Base-by-base conservation (phyloP, 2,888 invertebrate species). In the Lepeophtheirus nordmannii region DNA sequence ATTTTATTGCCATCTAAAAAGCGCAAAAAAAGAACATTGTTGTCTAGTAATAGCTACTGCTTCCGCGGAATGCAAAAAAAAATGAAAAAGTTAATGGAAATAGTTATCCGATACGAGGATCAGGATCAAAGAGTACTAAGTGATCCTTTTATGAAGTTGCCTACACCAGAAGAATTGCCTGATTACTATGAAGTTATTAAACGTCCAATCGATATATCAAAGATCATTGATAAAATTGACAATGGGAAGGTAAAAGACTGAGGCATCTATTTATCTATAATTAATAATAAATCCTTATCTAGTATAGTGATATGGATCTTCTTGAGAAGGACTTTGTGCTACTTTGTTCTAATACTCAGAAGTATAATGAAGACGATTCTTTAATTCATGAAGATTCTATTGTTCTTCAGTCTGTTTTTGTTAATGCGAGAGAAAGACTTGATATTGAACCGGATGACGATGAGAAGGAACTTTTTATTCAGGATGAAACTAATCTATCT, bases 121-220 rank as follows among this genome's bases (percentile, higher is more conserved):
- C 17, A n/a, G 71, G 89, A 87, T 74, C 87, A 87, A 0, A 81
- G 94, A 67, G 81, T 89, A 1, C 78, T 97, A 57, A 93, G 93
- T 70, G 89, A 90, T 73, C 92, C 93, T 3, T 97, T 97, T 75
- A 89, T 94, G 87, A 91, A 92, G 75, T 79, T 96, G 67, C 96
- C 96, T 1, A 88, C 93, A 2, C 83, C 87, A 58, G 85, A 90
- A 70, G 90, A 93, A 73, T 80, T 94, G 65, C 94, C 96, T 0
- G 93, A 96, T 77, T 97, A 97, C 76, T 97, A 96, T 75, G 93
- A 93, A 71, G 83, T 96, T 67, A 97, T 97, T 72, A 92, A 90
- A 74, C 89, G 89, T 73, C 96, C 96, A 0, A 81, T 96, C 67
- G 94, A 96, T 74, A 93, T 97, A 71, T 90, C 89, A 75, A 93